Base-by-base conservation (phyloP, 1,140 invertebrate species). In the Phocides pigmalion region DNA sequence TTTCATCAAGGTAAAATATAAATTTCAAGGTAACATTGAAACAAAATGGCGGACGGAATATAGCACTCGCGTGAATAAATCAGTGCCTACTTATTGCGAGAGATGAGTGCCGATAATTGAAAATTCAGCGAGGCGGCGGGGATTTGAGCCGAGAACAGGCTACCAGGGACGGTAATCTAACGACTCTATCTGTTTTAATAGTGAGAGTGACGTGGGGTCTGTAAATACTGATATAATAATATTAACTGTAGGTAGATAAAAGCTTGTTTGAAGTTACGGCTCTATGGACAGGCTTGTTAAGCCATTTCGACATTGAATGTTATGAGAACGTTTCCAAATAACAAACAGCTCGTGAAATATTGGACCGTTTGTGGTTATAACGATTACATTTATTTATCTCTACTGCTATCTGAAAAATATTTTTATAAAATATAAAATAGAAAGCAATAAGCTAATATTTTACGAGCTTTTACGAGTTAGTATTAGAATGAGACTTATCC, bases 21-120 rank as follows among this genome's bases (percentile, higher is more conserved):
- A 50, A 50, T 50, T 47, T 25, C 32, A 32, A 50, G 14, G 6
- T 14, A 50, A 15, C 25, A 20, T 9, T 15, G 12, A 32, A 12
- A 20, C 16, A 47, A 59, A 59, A 59, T 59, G 25, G 42, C 25
- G 25, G 44, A 35, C 20, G 37, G 37, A 44, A 56, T 56, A 35
- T 47, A 46, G 42, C 19, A 25, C 42, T 59, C 54, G 39, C 56
- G 41, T 64, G 61, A 66, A 69, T 72, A 68, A 70, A 67, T 68
- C 62, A 71, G 56, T 44, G 50, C 46, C 65, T 58, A 68, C 65
- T 68, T 64, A 64, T 56, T 47, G 59, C 41, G 37, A 67, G 56
- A 63, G 63, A 76, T 68, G 70, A 72, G 62, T 65, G 50, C 51
- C 62, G 61, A 74, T 79, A 76, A 79, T 76, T 74, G 71, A 74